Evolutionary conservation across 2,113 vertebrate species (phyloP).

Genomic region (Artemisiospiza belli): DNA sequence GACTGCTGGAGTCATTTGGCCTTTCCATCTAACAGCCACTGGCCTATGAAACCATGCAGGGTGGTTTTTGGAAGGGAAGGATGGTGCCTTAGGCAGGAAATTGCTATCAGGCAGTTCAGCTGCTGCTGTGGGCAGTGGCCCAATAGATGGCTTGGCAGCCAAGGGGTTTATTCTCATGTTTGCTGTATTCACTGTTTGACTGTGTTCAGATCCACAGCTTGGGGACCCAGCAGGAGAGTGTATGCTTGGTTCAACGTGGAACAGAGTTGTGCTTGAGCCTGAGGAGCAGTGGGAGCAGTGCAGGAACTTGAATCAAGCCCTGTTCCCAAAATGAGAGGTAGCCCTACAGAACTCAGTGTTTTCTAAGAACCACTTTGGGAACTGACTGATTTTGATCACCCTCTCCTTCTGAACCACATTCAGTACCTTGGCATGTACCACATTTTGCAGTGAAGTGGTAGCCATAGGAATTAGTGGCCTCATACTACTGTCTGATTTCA

Average conservation of each 20-base stretch:
- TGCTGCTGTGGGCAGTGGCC: not conserved
- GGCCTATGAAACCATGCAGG: not conserved
- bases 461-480: not conserved
- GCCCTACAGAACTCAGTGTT: not conserved
- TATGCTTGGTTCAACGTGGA: rapidly evolving
- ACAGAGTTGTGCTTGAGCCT: not conserved
- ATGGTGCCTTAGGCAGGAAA: not conserved
- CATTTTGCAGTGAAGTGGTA: not conserved
- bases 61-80: not conserved
- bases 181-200: not conserved
- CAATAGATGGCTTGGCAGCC: not conserved
- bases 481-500: not conserved
- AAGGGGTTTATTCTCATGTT: not conserved
- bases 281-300: not conserved
- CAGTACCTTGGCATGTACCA: not conserved
- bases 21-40: not conserved
- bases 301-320: not conserved
- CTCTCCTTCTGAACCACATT: not conserved
- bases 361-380: not conserved
- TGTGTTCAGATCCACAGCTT: not conserved
- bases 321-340: not conserved
- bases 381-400: not conserved
- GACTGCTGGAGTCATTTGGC: not conserved
- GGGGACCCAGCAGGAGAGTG: not conserved
- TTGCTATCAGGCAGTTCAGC: not conserved